A percentile compares a stretch with the other conserved stretches of the same genome.
These are phyloP conservation scores for Ellobium chinense DNA, from an alignment of 2,888 invertebrate genomes.

Conservation along the genomic window DNA sequence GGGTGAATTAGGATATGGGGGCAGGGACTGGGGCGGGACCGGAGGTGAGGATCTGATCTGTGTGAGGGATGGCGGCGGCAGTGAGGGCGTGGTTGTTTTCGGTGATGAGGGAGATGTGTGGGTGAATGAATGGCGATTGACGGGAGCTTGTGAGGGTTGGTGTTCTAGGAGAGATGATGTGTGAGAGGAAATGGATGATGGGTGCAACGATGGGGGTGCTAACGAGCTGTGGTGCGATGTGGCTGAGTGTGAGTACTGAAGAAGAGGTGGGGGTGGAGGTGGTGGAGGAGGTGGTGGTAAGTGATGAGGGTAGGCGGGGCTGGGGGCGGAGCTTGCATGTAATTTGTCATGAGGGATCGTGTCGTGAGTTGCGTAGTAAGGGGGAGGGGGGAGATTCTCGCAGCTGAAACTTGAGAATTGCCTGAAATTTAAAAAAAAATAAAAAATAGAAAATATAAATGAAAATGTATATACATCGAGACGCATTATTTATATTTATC, in stretches of 20 bases:
- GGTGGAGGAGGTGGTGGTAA: constrained; percentile 26
- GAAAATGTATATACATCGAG: no score
- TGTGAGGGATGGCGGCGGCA: constrained; percentile 8
- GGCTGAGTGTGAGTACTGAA: constrained; percentile 25
- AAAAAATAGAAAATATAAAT: not conserved
- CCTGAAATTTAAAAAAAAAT: constrained; percentile 44
- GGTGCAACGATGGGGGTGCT: not conserved
- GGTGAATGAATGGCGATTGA: constrained; percentile 9
- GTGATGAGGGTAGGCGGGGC: not conserved
- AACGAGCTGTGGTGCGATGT: constrained; percentile 40
- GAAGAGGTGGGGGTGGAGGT: constrained; percentile 7
- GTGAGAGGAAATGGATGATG: not conserved
- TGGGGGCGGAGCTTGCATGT: not conserved
- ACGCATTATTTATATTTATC: no score
- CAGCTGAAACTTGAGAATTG: constrained; percentile 55
- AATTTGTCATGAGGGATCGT: constrained; percentile 13
- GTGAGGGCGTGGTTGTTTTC: constrained; percentile 12
- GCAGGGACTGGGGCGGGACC: constrained; percentile 40
- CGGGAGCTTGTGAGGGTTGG: constrained; percentile 19
- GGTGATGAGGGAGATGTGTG: constrained; percentile 21
- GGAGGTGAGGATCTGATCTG: constrained; percentile 15
- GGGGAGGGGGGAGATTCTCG: constrained; percentile 41
- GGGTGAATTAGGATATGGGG: constrained; percentile 20
- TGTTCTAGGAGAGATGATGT: not conserved
- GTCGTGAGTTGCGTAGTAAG: constrained; percentile 27